These are phyloP conservation scores for Agrilus cyanescens DNA, from an alignment of 2,888 invertebrate genomes.

Conservation along the genomic window DNA sequence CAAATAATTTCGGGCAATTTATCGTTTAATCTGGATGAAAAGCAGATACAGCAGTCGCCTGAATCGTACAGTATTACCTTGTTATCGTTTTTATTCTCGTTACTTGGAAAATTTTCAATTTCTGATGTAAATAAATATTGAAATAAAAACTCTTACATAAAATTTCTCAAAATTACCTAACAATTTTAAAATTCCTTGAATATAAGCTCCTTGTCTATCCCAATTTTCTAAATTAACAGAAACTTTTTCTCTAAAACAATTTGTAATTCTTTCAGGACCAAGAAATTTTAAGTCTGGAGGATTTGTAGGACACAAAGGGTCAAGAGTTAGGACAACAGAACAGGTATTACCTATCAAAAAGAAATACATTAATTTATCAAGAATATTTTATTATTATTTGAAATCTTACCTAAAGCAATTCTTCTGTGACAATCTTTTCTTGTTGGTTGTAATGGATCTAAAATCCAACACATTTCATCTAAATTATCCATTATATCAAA, in stretches of 20 bases:
- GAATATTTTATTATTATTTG: background rate
- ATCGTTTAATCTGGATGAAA: conserved; percentile 27
- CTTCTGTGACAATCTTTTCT: conserved; percentile 30
- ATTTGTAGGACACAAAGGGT: conserved; percentile 25
- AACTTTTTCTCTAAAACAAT: conserved; percentile 22
- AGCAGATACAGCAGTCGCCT: conserved; percentile 36
- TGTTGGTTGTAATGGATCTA: conserved; percentile 33
- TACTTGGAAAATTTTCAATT: conserved; percentile 25
- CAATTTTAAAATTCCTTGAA: conserved; percentile 29
- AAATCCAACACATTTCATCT: conserved; percentile 30
- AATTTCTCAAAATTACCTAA: conserved; percentile 21
- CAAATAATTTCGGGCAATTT: conserved; percentile 34
- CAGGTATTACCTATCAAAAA: conserved; percentile 28
- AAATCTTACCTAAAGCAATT: conserved; percentile 29
- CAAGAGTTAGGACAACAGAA: conserved; percentile 31
- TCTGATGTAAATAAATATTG: conserved; percentile 16
- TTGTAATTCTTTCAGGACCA: conserved; percentile 30
- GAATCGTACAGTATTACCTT: conserved; percentile 15
- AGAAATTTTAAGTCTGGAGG: conserved; percentile 34
- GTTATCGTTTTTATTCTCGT: conserved; percentile 11
- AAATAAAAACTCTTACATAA: conserved; percentile 2
- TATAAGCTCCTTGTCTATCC: conserved; percentile 24
- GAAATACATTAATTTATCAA: background rate
- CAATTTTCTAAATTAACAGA: conserved; percentile 31
- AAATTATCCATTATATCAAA: conserved; percentile 34